phyloP scores from a whole-genome alignment of 2,797 vertebrate species.

The Hoplostethus mediterraneus region DNA sequence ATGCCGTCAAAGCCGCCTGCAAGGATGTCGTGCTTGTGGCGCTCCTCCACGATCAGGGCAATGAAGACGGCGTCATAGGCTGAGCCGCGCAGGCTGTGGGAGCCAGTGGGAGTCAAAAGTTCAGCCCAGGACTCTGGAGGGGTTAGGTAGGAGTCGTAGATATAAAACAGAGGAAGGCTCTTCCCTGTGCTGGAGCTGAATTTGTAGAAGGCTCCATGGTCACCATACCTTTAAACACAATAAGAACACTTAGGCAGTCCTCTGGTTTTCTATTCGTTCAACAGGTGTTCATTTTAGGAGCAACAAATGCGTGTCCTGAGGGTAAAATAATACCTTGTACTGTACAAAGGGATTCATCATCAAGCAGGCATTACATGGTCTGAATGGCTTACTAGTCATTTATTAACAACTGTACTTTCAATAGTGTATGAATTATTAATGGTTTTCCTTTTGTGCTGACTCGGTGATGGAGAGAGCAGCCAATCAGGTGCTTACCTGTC shows the following conservation, averaged over 20 bases:
- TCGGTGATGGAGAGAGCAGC: conserved; percentile 11
- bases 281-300: conserved; percentile 10
- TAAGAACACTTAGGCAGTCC: neutral
- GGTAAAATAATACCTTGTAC: conserved; percentile 16
- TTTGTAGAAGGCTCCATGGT: conserved; percentile 90
- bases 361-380: conserved; percentile 47
- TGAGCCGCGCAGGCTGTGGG: conserved; percentile 88
- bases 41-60: conserved; percentile 90
- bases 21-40: conserved; percentile 91
- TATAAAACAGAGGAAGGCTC: conserved; percentile 90
- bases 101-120: conserved; percentile 84
- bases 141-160: conserved; percentile 93
- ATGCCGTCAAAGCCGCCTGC: conserved; percentile 89
- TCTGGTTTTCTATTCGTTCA: neutral
- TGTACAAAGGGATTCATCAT: conserved; percentile 48
- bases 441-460: conserved; percentile 31
- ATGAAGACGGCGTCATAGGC: conserved; percentile 89
- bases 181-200: conserved; percentile 87
- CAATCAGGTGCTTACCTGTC: conserved; percentile 86
- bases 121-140: conserved; percentile 90
- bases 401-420: conserved; percentile 33
- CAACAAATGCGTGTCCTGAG: conserved; percentile 34
- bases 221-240: conserved; percentile 84
- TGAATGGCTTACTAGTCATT: conserved; percentile 34
- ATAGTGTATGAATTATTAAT: conserved; percentile 52